phyloP scores from a whole-genome alignment of 1,140 invertebrate genomes.

The Musca vetustissima region DNA sequence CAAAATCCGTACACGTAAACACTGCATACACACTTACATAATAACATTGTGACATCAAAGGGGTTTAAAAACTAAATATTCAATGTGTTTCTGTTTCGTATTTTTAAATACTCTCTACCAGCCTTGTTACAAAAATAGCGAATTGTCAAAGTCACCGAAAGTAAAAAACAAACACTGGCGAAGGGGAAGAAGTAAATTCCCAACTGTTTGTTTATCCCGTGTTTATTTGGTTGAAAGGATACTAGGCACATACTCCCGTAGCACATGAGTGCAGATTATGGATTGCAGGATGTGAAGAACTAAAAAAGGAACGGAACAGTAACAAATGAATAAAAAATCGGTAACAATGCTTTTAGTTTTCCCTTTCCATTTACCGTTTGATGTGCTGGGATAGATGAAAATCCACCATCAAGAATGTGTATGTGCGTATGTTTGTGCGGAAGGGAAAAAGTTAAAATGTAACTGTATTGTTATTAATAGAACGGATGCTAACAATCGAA shows the following conservation, averaged over 20 bases:
- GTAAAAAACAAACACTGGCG: too few relatives aligned
- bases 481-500: slow-evolving; percentile 7
- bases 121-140: slow-evolving; percentile 28
- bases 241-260: slow-evolving; percentile 32
- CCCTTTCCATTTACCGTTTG: background rate
- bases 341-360: slow-evolving; percentile 10
- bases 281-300: too few relatives aligned
- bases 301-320: background rate
- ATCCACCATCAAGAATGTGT: too few relatives aligned
- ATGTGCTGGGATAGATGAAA: too few relatives aligned
- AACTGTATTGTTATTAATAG: background rate
- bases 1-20: slow-evolving; percentile 38
- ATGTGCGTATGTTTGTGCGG: too few relatives aligned
- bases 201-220: slow-evolving; percentile 56
- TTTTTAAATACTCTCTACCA: slow-evolving; percentile 13
- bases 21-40: slow-evolving; percentile 21
- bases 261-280: background rate
- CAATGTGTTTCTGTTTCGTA: background rate
- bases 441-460: background rate
- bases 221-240: slow-evolving; percentile 54
- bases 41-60: slow-evolving; percentile 42
- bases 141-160: slow-evolving; percentile 3
- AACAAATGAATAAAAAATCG: slow-evolving; percentile 7
- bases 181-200: slow-evolving; percentile 36
- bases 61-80: slow-evolving; percentile 32